Evolutionary conservation across 1,140 invertebrate species (phyloP).

Genomic region (Ceratina australensis): DNA sequence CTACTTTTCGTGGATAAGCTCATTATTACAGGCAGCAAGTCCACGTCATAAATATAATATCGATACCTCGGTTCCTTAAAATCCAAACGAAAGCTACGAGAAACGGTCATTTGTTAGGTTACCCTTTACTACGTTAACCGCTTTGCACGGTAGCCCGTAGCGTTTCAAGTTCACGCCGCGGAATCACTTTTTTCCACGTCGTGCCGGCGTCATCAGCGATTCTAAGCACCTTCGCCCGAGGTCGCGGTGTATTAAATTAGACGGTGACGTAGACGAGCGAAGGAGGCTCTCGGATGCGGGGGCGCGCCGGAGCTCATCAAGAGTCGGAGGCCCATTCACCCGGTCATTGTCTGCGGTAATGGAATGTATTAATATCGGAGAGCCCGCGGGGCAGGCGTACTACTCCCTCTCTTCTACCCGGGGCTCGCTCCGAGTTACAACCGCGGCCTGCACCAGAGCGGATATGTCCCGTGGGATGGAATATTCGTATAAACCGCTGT

Average conservation of each 20-base stretch:
- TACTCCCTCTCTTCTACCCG: not conserved
- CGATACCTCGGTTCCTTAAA: too few relatives aligned
- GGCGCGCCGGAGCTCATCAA: constrained; percentile 71
- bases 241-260: constrained; percentile 76
- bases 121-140: too few relatives aligned
- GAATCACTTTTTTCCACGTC: not conserved
- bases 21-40: too few relatives aligned
- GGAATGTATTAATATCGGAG: constrained; percentile 79
- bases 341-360: constrained; percentile 78
- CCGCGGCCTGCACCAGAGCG: constrained; percentile 51
- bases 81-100: too few relatives aligned
- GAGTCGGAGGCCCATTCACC: constrained; percentile 74
- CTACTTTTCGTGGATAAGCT: not conserved
- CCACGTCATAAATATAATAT: too few relatives aligned
- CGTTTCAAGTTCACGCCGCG: too few relatives aligned
- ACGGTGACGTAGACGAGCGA: constrained; percentile 68
- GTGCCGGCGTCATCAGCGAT: constrained; percentile 15
- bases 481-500: constrained; percentile 65
- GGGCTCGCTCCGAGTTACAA: constrained; percentile 47
- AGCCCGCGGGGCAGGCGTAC: constrained; percentile 56
- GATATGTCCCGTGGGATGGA: constrained; percentile 62
- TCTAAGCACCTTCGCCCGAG: constrained; percentile 45
- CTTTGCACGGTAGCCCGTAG: too few relatives aligned
- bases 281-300: constrained; percentile 60
- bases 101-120: too few relatives aligned